A percentile compares a stretch with the other conserved stretches of the same genome.
Conservation (phyloP, 92 coral and sea anemone species). For the Epizoanthus scotinus region DNA sequence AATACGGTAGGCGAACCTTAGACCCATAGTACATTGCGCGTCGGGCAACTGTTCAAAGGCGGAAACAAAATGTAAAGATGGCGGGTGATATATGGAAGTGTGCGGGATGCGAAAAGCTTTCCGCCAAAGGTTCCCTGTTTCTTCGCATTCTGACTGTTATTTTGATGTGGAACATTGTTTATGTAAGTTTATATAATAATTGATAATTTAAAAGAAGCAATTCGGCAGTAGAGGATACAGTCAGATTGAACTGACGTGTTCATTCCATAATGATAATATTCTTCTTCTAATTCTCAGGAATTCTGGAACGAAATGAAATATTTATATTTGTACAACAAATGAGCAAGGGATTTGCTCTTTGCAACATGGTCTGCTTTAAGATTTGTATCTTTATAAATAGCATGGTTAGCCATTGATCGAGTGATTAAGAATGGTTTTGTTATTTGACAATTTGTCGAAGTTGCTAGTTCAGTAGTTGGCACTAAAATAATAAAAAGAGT, state of each 20-base stretch:
- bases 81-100: slow-evolving; percentile 42
- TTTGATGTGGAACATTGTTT: slow-evolving; percentile 15
- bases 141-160: background rate
- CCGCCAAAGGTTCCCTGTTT: background rate
- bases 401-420: too few relatives aligned
- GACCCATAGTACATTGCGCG: too few relatives aligned
- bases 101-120: background rate
- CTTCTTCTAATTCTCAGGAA: too few relatives aligned
- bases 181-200: slow-evolving; percentile 8
- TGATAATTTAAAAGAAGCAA: background rate
- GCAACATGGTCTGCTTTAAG: too few relatives aligned
- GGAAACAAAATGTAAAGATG: background rate
- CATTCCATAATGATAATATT: background rate
- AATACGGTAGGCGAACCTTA: too few relatives aligned
- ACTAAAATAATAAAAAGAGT: too few relatives aligned
- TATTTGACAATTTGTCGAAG: too few relatives aligned
- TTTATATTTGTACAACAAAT: background rate
- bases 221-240: background rate
- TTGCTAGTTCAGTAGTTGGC: too few relatives aligned
- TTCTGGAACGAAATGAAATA: slow-evolving; percentile 25
- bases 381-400: too few relatives aligned
- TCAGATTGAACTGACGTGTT: background rate
- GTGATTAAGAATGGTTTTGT: too few relatives aligned
- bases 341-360: too few relatives aligned
- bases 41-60: too few relatives aligned